Conservation (phyloP, 2,797 vertebrate species). For the Anisognathus igniventris region DNA sequence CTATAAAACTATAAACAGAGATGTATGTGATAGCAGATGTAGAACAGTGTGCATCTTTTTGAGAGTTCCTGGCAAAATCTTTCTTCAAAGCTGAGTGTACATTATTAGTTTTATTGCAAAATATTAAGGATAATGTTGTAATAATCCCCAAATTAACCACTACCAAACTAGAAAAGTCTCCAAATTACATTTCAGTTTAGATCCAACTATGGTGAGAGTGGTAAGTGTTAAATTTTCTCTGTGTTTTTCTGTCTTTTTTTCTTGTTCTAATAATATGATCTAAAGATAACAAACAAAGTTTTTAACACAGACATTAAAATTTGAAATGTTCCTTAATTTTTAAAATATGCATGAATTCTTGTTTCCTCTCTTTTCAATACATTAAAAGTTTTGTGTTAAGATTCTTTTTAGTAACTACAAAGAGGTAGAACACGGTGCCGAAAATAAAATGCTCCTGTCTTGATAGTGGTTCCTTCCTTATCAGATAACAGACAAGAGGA, state of each 20-base stretch:
- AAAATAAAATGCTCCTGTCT: not conserved
- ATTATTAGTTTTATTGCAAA: not conserved
- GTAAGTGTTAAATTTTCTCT: not conserved
- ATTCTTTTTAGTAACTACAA: not conserved
- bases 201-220: not conserved
- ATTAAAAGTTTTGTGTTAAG: not conserved
- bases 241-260: not conserved
- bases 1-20: not conserved
- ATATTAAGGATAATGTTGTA: not conserved
- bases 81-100: not conserved
- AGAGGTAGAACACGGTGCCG: not conserved
- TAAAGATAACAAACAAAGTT: not conserved
- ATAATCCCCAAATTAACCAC: not conserved
- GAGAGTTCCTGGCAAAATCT: not conserved
- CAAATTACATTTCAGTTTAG: not conserved
- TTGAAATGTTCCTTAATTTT: not conserved
- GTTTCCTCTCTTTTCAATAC: not conserved
- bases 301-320: not conserved
- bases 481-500: not conserved
- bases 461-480: not conserved
- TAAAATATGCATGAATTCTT: not conserved
- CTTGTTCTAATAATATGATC: not conserved
- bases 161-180: not conserved
- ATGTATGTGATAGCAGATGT: not conserved
- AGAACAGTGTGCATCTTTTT: not conserved